A percentile compares a stretch with the other conserved stretches of the same genome.
Conservation (phyloP, 2,888 invertebrate genomes). For the Scelioninae gen. 2 region DNA sequence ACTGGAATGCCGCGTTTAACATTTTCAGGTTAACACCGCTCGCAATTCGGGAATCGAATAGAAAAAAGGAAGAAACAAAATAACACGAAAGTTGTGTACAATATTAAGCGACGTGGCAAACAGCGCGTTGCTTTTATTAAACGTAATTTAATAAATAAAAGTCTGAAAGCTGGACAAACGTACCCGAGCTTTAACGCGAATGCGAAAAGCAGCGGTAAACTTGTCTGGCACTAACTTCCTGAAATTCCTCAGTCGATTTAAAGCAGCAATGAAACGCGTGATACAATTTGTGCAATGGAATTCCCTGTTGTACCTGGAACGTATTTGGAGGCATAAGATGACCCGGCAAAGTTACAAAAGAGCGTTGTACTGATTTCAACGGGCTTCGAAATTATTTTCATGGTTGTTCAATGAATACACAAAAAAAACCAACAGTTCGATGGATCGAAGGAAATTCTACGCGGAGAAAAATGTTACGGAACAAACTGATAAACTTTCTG, state of each 20-base stretch:
- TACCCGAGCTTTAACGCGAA: slow-evolving; percentile 15
- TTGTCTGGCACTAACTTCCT: slow-evolving; percentile 48
- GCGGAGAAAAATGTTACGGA: not conserved
- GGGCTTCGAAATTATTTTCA: slow-evolving; percentile 42
- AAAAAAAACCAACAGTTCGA: no score
- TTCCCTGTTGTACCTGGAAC: slow-evolving; percentile 49
- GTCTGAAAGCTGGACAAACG: slow-evolving; percentile 42
- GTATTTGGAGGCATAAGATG: slow-evolving; percentile 50
- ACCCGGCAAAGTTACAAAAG: slow-evolving; percentile 50
- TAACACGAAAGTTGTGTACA: slow-evolving; percentile 3
- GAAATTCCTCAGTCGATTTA: slow-evolving; percentile 53
- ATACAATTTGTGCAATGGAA: slow-evolving; percentile 54
- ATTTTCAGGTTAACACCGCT: no score
- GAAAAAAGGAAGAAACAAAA: no score
- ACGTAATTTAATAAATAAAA: slow-evolving; percentile 53
- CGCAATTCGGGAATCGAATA: no score
- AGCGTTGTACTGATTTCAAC: slow-evolving; percentile 47
- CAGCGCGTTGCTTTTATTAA: slow-evolving; percentile 31
- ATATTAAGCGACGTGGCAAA: slow-evolving; percentile 28
- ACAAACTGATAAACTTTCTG: no score
- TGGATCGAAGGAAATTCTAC: no score
- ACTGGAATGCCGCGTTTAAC: not conserved
- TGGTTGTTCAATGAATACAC: no score
- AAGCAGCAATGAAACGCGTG: slow-evolving; percentile 53
- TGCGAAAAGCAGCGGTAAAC: slow-evolving; percentile 43